Evolutionary conservation across 2,797 vertebrate genomes (phyloP).

Genomic region (Acanthurus leucopareius): DNA sequence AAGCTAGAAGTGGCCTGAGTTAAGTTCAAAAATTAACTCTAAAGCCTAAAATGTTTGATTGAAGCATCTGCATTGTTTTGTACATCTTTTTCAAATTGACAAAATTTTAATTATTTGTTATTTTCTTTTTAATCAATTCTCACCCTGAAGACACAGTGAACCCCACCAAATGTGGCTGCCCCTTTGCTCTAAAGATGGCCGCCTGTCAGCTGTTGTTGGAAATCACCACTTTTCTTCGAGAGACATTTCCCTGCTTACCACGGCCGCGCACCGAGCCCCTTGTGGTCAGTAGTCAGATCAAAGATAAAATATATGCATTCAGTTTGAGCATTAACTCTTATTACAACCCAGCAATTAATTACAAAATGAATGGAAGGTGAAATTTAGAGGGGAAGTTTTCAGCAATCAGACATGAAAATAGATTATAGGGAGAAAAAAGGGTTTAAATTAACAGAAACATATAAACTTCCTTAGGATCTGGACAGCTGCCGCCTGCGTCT

Average conservation of each 20-base stretch:
- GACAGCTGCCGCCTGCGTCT: conserved; percentile 95
- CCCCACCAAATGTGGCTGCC: conserved; percentile 97
- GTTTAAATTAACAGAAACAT: not conserved
- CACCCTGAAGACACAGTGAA: conserved; percentile 93
- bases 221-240: conserved; percentile 97
- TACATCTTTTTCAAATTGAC: no score
- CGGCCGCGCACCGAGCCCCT: conserved; percentile 95
- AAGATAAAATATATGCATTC: not conserved
- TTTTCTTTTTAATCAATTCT: conserved; percentile 1
- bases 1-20: no score
- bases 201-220: conserved; percentile 97
- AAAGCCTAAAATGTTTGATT: no score
- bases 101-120: no score
- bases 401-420: not conserved
- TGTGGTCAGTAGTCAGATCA: conserved; percentile 86
- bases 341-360: not conserved
- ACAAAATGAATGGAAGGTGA: no score
- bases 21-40: no score
- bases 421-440: not conserved
- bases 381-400: not conserved
- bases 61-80: no score
- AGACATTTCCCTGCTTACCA: conserved; percentile 97
- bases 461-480: conserved; percentile 86
- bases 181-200: conserved; percentile 98
- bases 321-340: not conserved